Evolutionary conservation across 2,888 invertebrate species (phyloP), one percentile per base, ranked within the genome.

Genomic region (Diaperis boleti): DNA sequence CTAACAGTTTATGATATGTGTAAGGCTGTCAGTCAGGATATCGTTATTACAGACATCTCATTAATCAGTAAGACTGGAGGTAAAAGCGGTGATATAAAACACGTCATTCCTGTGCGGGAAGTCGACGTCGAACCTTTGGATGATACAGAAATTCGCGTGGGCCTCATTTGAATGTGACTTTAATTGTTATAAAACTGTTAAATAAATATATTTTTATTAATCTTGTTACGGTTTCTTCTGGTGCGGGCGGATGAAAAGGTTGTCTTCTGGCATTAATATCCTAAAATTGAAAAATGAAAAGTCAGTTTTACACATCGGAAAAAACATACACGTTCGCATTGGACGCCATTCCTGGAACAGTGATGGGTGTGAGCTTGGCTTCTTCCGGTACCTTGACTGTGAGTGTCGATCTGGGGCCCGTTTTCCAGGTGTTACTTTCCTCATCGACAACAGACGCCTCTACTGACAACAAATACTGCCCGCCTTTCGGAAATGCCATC

Each of bases 1-100:
- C 85, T 99, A 31, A 93, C 98, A 2, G 88, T 99, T 20, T 99
- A 98, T 82, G 99, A 99, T 82, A 99, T 99, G 99, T 97, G 98
- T 80, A 99, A 99, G 84, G 90, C 96, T 1, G 91, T 95, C 17
- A 92, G 90, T 70, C 85, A 89, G 71, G 83, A 86, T 68, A 95
- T 97, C 80, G 81, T 85, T 60, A 92, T 98, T 74, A 84, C 84
- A 31, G 88, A 91, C 71, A 85, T 97, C 68, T 85, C 87, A 71
- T 84, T 98, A 54, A 72, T 92, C 67, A 84, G 85, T 62, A 96
- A 96, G 83, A 84, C 85, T 17, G 96, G 96, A 5, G 96, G 94
- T 56, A 85, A 84, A 69, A 35, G 56, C 13, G 61, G 74, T 44
- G 71, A 75, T 31, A 78, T 77, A 54, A 77, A 79, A 20, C 59